phyloP scores from a whole-genome alignment of 1,140 invertebrate species.

The Drosophila chauvacae region DNA sequence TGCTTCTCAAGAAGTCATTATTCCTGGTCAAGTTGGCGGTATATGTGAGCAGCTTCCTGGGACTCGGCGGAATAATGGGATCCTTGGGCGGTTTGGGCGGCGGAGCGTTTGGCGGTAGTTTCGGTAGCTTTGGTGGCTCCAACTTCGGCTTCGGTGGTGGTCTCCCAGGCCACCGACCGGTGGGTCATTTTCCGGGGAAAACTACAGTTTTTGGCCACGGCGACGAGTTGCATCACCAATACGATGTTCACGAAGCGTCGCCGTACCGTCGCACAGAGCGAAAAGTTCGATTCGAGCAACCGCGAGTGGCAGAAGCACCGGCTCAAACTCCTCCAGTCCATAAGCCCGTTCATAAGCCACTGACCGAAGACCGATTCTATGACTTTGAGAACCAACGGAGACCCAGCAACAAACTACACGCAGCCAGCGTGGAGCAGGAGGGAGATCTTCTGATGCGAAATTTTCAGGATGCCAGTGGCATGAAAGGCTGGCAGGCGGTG shows the following conservation, averaged over 20 bases:
- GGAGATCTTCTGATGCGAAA: slow-evolving; percentile 49
- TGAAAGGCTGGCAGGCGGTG: slow-evolving; percentile 77
- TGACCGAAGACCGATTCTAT: slow-evolving; percentile 74
- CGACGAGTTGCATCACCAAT: slow-evolving; percentile 72
- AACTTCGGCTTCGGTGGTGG: slow-evolving; percentile 49
- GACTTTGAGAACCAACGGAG: slow-evolving; percentile 74
- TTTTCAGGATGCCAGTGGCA: slow-evolving; percentile 41
- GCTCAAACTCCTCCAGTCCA: background rate
- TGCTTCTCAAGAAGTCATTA: slow-evolving; percentile 90
- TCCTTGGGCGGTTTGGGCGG: slow-evolving; percentile 65
- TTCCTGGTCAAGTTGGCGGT: slow-evolving; percentile 89
- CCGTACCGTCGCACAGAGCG: slow-evolving; percentile 77
- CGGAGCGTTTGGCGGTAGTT: slow-evolving; percentile 36
- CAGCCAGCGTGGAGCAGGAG: slow-evolving; percentile 43
- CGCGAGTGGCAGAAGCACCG: slow-evolving; percentile 28
- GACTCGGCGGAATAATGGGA: slow-evolving; percentile 85
- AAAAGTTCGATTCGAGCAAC: slow-evolving; percentile 72
- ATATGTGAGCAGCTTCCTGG: slow-evolving; percentile 88
- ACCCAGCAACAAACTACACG: slow-evolving; percentile 36
- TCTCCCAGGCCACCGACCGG: slow-evolving; percentile 45
- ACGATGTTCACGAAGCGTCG: slow-evolving; percentile 63
- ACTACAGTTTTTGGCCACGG: slow-evolving; percentile 53
- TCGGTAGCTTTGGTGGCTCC: slow-evolving; percentile 45
- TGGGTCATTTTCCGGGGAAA: slow-evolving; percentile 69
- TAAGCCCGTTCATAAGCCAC: slow-evolving; percentile 12